Evolutionary conservation across 1,140 invertebrate species (phyloP).

Genomic region (Episyrphus balteatus): DNA sequence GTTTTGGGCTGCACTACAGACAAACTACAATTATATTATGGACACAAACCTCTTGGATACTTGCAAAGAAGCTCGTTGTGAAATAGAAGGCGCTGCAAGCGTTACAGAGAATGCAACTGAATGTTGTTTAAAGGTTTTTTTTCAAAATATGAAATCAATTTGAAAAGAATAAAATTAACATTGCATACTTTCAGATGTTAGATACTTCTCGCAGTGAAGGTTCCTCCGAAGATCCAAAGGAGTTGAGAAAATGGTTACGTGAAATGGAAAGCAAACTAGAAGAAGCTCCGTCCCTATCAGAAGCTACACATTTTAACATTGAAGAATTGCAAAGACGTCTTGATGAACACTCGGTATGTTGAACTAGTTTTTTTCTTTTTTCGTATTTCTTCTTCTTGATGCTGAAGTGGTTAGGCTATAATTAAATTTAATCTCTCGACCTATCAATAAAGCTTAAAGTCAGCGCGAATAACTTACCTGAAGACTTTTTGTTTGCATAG

Average conservation of each 20-base stretch:
- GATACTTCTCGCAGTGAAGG: constrained; percentile 24
- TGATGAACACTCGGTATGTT: constrained; percentile 33
- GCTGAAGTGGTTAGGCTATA: neutral
- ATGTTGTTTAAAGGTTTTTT: constrained; percentile 16
- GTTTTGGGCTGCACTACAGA: constrained; percentile 78
- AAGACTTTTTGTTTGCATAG: too few species aligned
- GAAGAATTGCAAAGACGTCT: constrained; percentile 28
- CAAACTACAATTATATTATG: constrained; percentile 88
- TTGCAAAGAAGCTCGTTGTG: constrained; percentile 50
- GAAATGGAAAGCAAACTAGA: constrained; percentile 40
- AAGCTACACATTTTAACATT: constrained; percentile 20
- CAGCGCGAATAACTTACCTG: too few species aligned
- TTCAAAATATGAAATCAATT: neutral
- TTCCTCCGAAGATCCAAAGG: constrained; percentile 28
- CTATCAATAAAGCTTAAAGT: too few species aligned
- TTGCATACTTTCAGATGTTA: constrained; percentile 15
- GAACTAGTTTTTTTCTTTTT: too few species aligned
- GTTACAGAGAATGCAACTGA: constrained; percentile 12
- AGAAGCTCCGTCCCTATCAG: constrained; percentile 24
- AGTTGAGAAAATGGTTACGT: constrained; percentile 42
- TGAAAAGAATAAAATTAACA: neutral
- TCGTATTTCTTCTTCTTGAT: neutral
- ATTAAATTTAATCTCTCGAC: too few species aligned
- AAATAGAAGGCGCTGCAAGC: constrained; percentile 25
- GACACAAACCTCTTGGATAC: constrained; percentile 83